These are phyloP conservation scores for Vanessa atalanta DNA, from an alignment of 1,140 invertebrate genomes.

Conservation along the genomic window DNA sequence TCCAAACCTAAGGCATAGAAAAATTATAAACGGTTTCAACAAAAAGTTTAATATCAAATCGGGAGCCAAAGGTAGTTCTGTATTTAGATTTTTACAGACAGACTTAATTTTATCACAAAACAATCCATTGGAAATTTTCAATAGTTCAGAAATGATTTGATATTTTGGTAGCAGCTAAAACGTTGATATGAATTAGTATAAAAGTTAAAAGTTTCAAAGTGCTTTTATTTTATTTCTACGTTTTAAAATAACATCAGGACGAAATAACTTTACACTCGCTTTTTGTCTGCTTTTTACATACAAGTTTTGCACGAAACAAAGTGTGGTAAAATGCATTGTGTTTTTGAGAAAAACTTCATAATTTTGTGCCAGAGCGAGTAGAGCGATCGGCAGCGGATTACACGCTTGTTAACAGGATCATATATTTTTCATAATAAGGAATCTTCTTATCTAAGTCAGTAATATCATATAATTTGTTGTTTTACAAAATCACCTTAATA, in stretches of 20 bases:
- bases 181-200: background rate
- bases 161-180: background rate
- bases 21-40: background rate
- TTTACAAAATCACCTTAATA: too few relatives aligned
- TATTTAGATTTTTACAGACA: background rate
- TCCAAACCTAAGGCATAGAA: background rate
- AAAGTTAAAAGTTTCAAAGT: too few relatives aligned
- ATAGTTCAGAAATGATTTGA: background rate
- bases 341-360: constrained; percentile 38
- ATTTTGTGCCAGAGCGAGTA: constrained; percentile 39
- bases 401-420: constrained; percentile 39
- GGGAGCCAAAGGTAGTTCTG: background rate
- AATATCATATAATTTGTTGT: too few relatives aligned
- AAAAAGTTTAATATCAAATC: too few relatives aligned
- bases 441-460: constrained; percentile 18
- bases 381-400: constrained; percentile 43
- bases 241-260: too few relatives aligned
- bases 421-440: constrained; percentile 40
- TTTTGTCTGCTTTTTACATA: background rate
- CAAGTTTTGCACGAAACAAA: constrained; percentile 17
- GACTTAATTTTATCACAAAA: background rate
- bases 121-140: background rate
- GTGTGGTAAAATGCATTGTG: constrained; percentile 3
- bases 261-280: too few relatives aligned
- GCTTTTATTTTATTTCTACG: too few relatives aligned